phyloP scores from a whole-genome alignment of 2,113 vertebrate species.

The Acinonyx jubatus region DNA sequence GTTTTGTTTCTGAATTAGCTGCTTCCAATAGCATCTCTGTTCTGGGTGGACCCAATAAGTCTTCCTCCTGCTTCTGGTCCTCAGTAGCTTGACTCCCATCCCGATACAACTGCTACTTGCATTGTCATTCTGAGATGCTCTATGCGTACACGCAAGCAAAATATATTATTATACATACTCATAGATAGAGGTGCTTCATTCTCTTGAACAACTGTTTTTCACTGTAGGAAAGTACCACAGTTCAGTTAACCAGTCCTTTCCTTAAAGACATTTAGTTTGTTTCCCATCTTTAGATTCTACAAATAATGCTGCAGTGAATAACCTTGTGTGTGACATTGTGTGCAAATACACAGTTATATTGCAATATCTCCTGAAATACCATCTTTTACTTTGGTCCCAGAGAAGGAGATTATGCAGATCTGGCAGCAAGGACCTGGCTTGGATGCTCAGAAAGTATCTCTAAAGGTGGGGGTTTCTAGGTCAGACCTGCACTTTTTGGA shows the following conservation, averaged over 20 bases:
- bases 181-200: neutral
- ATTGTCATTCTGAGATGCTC: neutral
- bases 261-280: neutral
- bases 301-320: neutral
- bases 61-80: neutral
- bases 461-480: neutral
- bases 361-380: neutral
- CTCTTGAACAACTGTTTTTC: conserved; percentile 3
- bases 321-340: neutral
- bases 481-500: neutral
- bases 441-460: neutral
- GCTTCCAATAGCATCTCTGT: neutral
- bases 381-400: neutral
- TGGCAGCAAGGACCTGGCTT: neutral
- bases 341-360: neutral
- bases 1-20: neutral
- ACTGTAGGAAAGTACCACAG: neutral
- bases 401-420: neutral
- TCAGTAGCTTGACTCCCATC: neutral
- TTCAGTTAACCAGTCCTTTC: neutral
- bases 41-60: neutral
- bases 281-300: neutral
- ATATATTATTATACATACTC: neutral
- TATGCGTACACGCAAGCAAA: neutral
- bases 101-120: neutral